Evolutionary conservation across 2,113 vertebrate genomes (phyloP).

Genomic region (Leucoraja erinaceus): DNA sequence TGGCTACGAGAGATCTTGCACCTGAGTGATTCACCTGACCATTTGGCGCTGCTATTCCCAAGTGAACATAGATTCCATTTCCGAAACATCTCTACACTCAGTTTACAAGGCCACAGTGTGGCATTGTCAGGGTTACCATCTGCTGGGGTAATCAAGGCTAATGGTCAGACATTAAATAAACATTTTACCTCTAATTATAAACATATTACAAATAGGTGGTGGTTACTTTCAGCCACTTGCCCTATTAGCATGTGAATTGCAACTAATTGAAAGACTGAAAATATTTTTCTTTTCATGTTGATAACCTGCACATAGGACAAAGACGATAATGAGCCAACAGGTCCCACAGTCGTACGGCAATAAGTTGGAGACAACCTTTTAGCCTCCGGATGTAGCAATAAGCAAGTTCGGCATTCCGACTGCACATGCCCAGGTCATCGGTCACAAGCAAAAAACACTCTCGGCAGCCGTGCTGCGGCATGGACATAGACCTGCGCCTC

Average conservation of each 20-base stretch:
- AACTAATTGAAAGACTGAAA: neutral
- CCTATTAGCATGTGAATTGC: neutral
- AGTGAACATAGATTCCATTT: neutral
- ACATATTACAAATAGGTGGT: neutral
- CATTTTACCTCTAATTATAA: slow-evolving; percentile 17
- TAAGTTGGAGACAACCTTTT: neutral
- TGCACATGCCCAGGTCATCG: too few species aligned
- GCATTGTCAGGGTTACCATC: neutral
- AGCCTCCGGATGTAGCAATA: neutral
- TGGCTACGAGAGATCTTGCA: neutral
- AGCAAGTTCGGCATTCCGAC: too few species aligned
- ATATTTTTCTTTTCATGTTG: neutral
- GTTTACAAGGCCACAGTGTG: slow-evolving; percentile 1
- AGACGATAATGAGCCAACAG: neutral
- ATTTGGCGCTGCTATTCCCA: neutral
- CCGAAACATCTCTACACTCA: neutral
- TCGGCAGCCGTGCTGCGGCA: too few species aligned
- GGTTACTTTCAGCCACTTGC: slow-evolving; percentile 11
- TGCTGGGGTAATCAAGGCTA: slow-evolving; percentile 28
- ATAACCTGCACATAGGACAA: neutral
- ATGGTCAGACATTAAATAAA: slow-evolving; percentile 20
- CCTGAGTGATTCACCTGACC: neutral
- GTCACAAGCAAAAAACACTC: too few species aligned
- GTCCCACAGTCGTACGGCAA: neutral
- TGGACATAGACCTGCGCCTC: too few species aligned